Base-by-base conservation (phyloP, 2,113 vertebrate species). In the Marmota monax region DNA sequence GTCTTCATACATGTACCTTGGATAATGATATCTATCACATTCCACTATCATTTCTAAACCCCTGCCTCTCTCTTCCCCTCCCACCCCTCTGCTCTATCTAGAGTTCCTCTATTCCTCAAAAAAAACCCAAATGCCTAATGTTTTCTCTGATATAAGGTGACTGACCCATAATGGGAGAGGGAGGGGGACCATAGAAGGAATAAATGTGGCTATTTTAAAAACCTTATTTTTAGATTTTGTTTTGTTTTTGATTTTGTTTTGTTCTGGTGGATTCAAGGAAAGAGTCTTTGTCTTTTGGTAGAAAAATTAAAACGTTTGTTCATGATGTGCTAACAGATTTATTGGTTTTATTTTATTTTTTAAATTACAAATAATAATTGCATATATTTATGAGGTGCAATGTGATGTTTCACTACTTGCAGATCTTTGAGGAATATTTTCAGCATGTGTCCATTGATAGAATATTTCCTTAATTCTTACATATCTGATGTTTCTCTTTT, bases 361-460 rank as follows among this genome's bases (percentile, higher is more conserved):
- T n/a, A 85, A 70, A 5, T 70, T 22, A 37, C 22, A 70, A 61
- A 27, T 27, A 51, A 51, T 25, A 51, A 51, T n/a, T n/a, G 18
- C 13, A n/a, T n/a, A 70, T 51, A n/a, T 70, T n/a, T 69, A 70
- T 70, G 20, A 29, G 20, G 2, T 69, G 23, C 7, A 48, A n/a
- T 7, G 18, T 45, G 83, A 69, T n/a, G 56, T 67, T 67, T 67
- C 20, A 39, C 32, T 61, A 84, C 29, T 14, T 34, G 5, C 3
- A 69, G 42, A 74, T 32, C 7, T 85, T 74, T 85, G 56, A 89
- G 39, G 92, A 90, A 25, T 67, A 80, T 69, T 86, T 95, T 82
- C 17, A 86, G 10, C 3, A 42, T 63, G 22, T 0, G 29, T 1
- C 4, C 20, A 85, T 4, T 29, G 34, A 3, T 74, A n/a, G 34